These are phyloP conservation scores for Denticeps clupeoides DNA, from an alignment of 2,797 vertebrate genomes.

Conservation along the genomic window DNA sequence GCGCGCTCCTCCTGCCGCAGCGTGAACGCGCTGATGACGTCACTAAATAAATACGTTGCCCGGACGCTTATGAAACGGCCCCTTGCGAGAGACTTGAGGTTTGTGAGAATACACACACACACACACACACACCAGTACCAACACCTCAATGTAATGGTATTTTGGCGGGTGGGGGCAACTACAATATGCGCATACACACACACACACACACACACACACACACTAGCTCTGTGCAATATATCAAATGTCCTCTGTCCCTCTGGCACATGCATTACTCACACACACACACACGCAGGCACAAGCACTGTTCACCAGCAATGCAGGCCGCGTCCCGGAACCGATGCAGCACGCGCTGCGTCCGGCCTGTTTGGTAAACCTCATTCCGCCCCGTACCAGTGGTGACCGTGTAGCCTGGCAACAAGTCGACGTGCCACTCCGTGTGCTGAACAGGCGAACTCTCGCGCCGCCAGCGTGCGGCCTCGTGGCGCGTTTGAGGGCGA, in stretches of 20 bases:
- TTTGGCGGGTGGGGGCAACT: too few species aligned
- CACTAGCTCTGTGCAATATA: background rate
- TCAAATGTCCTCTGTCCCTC: background rate
- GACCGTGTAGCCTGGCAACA: too few species aligned
- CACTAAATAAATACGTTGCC: constrained; percentile 22
- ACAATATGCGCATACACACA: too few species aligned
- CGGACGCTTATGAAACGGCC: constrained; percentile 22
- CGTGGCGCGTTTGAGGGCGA: too few species aligned
- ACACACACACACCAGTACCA: constrained; percentile 1
- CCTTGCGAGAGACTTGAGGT: constrained; percentile 23
- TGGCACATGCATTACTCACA: background rate
- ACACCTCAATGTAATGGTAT: background rate
- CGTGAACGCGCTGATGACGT: constrained; percentile 17
- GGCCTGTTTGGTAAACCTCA: too few species aligned
- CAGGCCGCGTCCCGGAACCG: background rate
- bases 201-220: background rate
- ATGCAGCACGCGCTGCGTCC: too few species aligned
- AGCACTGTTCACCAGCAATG: background rate
- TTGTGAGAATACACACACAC: constrained; percentile 5
- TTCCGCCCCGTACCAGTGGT: too few species aligned
- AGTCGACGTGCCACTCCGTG: too few species aligned
- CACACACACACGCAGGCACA: background rate
- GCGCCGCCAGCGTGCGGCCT: too few species aligned
- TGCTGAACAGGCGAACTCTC: too few species aligned
- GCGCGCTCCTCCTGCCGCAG: background rate